Base-by-base conservation (phyloP, 2,797 vertebrate genomes). In the Enteromius treurensis region DNA sequence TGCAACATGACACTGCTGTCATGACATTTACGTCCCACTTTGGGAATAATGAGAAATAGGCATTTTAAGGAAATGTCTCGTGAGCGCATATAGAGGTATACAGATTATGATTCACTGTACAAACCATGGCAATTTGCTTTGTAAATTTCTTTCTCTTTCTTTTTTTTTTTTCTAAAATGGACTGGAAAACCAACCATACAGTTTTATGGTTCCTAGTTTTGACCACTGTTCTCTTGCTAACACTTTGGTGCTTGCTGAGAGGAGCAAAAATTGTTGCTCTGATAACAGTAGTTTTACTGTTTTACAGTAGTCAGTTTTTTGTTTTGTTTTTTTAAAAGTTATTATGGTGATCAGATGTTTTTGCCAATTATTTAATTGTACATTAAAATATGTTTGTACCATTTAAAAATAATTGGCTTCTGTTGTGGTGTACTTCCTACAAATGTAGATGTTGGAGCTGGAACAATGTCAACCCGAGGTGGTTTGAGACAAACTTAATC, bases 301-400 rank as follows among this genome's bases (percentile, higher is more conserved):
- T 78, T 40, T 9, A 40, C 37, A 40, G 37, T 42, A 42, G 60
- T 45, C 19, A 55, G 65, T 76, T 53, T 53, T 87, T 90, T 93
- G 37, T 40, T 40, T 42, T 42, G 40, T 90, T 29, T 87, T 90
- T 93, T 90, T 93, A 92, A 93, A 93, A 94, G 89, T 88, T 93
- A 93, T 94, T 94, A 94, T 82, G 89, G 93, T 95, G 82, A 91
- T 94, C 92, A 94, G 93, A 90, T 64, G 74, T 90, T 93, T 14
- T 17, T 26, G 94, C 93, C 95, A 95, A 92, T 96, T 94, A 95
- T 95, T 96, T 96, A 95, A 95, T 95, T 96, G 95, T 96, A 94
- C 92, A 95, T 93, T 94, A 94, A 96, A 96, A 95, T 95, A 95
- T 95, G 94, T 95, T 96, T 95, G 95, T 95, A 95, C 93, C 92